phyloP scores from a whole-genome alignment of 1,140 invertebrate genomes.

The Pseudomyrmex concolor region DNA sequence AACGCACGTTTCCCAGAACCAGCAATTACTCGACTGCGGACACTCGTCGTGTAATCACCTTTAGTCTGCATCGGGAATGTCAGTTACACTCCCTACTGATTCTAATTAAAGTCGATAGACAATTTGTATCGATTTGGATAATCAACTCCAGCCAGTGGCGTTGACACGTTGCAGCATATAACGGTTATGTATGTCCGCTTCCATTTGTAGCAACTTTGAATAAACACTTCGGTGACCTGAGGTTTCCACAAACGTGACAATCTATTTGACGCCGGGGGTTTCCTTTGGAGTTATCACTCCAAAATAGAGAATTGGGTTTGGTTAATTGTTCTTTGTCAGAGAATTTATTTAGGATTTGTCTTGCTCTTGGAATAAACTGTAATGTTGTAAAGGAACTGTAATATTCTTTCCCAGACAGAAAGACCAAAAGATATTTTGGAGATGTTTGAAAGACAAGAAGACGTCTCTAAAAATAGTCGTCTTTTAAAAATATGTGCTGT shows the following conservation, averaged over 20 bases:
- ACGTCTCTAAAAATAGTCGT: too few relatives aligned
- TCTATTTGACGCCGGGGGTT: not conserved
- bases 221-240: not conserved
- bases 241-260: not conserved
- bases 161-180: slow-evolving; percentile 20
- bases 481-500: too few relatives aligned
- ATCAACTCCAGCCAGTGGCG: slow-evolving; percentile 24
- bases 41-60: slow-evolving; percentile 70
- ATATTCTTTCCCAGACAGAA: not conserved
- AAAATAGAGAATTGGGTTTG: not conserved
- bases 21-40: slow-evolving; percentile 72
- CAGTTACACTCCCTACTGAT: slow-evolving; percentile 67
- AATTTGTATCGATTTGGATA: slow-evolving; percentile 48
- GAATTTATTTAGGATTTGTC: not conserved
- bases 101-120: slow-evolving; percentile 71
- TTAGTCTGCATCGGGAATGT: slow-evolving; percentile 67
- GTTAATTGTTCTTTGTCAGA: not conserved
- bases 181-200: slow-evolving; percentile 5
- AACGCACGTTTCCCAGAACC: slow-evolving; percentile 48
- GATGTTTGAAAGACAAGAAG: too few relatives aligned
- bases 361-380: not conserved
- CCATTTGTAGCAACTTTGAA: not conserved
- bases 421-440: too few relatives aligned
- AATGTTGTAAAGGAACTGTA: not conserved
- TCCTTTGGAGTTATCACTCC: slow-evolving; percentile 1